A percentile compares a stretch with the other conserved stretches of the same genome.
Conservation (phyloP, 2,888 invertebrate genomes). For the Drosophila setosimentum region DNA sequence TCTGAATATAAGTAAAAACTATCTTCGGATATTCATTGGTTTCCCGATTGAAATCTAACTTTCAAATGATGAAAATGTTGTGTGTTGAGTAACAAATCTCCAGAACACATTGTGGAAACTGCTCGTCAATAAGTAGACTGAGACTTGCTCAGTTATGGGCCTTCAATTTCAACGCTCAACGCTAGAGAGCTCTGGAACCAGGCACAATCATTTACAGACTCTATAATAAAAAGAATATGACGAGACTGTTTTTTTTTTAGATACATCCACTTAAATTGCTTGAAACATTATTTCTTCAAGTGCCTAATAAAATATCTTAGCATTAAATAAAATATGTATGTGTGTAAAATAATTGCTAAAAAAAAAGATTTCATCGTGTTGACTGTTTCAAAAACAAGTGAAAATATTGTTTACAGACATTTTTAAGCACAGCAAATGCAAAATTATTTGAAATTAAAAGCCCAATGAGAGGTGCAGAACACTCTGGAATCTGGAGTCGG, state of each 20-base stretch:
- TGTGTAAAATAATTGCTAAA: neutral
- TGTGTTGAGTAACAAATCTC: neutral
- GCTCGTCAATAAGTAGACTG: neutral
- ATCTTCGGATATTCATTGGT: neutral
- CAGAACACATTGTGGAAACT: neutral
- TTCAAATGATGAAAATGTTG: neutral
- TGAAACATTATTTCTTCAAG: neutral
- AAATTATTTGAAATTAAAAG: neutral
- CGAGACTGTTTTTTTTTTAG: neutral
- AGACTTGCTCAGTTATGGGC: neutral
- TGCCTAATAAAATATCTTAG: neutral
- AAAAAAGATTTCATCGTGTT: neutral
- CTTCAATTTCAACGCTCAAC: neutral
- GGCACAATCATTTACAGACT: neutral
- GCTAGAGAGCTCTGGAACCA: neutral
- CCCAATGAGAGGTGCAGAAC: neutral
- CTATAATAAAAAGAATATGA: neutral
- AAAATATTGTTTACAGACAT: neutral
- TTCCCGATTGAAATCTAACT: neutral
- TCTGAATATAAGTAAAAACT: neutral
- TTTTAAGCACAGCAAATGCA: neutral
- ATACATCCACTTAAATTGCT: neutral
- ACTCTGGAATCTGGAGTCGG: slow-evolving; percentile 1
- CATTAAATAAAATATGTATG: neutral
- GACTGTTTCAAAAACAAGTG: neutral